Base-by-base conservation (phyloP, 1,140 invertebrate genomes). In the Meloidogyne exigua region DNA sequence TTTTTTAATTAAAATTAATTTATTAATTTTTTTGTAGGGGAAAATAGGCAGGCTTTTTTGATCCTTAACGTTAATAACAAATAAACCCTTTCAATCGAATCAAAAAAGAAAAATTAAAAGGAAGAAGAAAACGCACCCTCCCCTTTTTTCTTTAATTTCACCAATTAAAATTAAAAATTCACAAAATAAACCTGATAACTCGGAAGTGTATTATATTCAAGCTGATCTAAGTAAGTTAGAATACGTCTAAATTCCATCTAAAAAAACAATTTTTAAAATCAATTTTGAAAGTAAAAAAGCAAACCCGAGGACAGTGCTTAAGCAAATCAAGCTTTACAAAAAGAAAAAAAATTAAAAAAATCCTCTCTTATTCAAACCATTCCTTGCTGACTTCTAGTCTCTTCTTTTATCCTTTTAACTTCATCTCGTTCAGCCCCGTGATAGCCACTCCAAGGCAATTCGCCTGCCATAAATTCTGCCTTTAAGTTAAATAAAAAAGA, bases 381-480 rank as follows among this genome's bases (percentile, higher is more conserved):
- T n/a, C 77, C 77, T 2, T 79, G 67, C 11, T 36, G 18, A 28
- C 25, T 79, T 70, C 77, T 62, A 57, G 77, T 36, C 11, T 79
- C n/a, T 76, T 79, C 77, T 66, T 79, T 79, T 32, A 79, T 28
- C 68, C 39, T 80, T 66, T 62, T 79, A n/a, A 79, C 71, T 11
- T n/a, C 23, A 21, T 79, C 76, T n/a, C 69, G 68, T 75, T 79
- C 79, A 36, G 39, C 28, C 0, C 44, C 18, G n/a, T 32, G 75
- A 72, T 63, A 80, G 9, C 32, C 26, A 39, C 77, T 78, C 77
- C 77, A 79, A 21, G 77, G 77, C 11, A 79, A 75, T 71, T 80
- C 76, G 32, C 77, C 77, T 26, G 78, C 69, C 77, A 79, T 79
- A 66, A 79, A 80, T 72, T 79, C 77, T 12, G 78, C 71, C 25